Conservation (phyloP, 2,888 invertebrate species). For the Volucella inflata region DNA sequence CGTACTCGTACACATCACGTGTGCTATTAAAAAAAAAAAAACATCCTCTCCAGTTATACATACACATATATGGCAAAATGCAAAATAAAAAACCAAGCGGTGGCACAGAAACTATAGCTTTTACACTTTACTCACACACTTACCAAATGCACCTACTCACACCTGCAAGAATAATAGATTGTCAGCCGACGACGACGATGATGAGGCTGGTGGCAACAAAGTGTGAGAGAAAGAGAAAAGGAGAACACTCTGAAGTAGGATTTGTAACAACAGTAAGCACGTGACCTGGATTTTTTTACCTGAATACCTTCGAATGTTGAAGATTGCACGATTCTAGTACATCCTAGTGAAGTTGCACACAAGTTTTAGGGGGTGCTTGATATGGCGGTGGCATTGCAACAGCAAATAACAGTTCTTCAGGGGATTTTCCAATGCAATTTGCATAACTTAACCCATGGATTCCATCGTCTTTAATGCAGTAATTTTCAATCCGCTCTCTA, state of each 20-base stretch:
- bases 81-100: slow-evolving; percentile 25
- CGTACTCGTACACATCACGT: slow-evolving; percentile 41
- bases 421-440: slow-evolving; percentile 64
- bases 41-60: slow-evolving; percentile 32
- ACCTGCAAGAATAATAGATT: slow-evolving; percentile 9
- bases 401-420: slow-evolving; percentile 50
- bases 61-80: slow-evolving; percentile 36
- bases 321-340: slow-evolving; percentile 54
- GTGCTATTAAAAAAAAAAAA: slow-evolving; percentile 24
- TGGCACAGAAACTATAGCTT: neutral
- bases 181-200: slow-evolving; percentile 18
- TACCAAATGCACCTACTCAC: neutral
- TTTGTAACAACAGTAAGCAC: slow-evolving; percentile 60
- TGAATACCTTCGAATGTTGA: slow-evolving; percentile 55
- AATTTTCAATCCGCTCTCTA: slow-evolving; percentile 20
- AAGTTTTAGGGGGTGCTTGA: slow-evolving; percentile 25
- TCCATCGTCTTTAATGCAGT: slow-evolving; percentile 51
- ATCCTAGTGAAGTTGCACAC: slow-evolving; percentile 39
- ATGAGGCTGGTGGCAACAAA: neutral
- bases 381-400: slow-evolving; percentile 41
- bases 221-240: no score
- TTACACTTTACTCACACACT: slow-evolving; percentile 2
- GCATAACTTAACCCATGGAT: slow-evolving; percentile 53
- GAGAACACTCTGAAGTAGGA: slow-evolving; percentile 19
- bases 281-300: slow-evolving; percentile 58